Evolutionary conservation across 2,797 vertebrate species (phyloP), one percentile per base, ranked within the genome.

Genomic region (Pipistrellus nathusii): DNA sequence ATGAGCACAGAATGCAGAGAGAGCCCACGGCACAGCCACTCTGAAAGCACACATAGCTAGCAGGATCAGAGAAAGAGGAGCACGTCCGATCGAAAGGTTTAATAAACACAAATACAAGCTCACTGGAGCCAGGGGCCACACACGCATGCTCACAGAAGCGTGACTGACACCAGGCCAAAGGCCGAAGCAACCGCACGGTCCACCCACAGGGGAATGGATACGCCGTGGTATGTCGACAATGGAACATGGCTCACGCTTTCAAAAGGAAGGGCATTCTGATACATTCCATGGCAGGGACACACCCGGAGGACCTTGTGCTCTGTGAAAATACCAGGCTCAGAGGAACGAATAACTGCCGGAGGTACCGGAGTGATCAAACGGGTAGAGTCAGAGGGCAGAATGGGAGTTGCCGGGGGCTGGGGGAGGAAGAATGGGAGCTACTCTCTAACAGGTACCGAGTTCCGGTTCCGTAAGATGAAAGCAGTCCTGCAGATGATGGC

Each of bases 191-290:
- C 5, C 57, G 13, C 11, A 4, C 4, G 1, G 2, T 9, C 59
- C 9, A 9, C 2, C 1, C 6, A 2, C n/a, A 48, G 44, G 17
- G 2, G 12, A n/a, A 72, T 35, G 21, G 27, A 20, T 30, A 44
- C 32, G 55, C 12, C 0, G 21, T 1, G 27, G 10, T 11, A 5
- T 0, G 6, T 6, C n/a, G 5, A 8, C 23, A 4, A 7, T 0
- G 32, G 41, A 53, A 41, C n/a, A 21, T 13, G 0, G 30, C 2
- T 62, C 35, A 32, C 25, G 35, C 78, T 32, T 48, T 20, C 11
- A 46, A 51, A 87, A 71, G 35, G 64, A 92, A 72, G 44, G 68
- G 41, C 17, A 81, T 53, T 14, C 38, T 23, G 18, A 5, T 12
- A 4, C 57, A 13, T 2, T 20, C n/a, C 25, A 0, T 10, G 3